A percentile compares a stretch with the other conserved stretches of the same genome.
Evolutionary conservation across 30 jellyfish, hydroid and myxozoan species (phyloP).

Genomic region (Turritopsis dohrnii): DNA sequence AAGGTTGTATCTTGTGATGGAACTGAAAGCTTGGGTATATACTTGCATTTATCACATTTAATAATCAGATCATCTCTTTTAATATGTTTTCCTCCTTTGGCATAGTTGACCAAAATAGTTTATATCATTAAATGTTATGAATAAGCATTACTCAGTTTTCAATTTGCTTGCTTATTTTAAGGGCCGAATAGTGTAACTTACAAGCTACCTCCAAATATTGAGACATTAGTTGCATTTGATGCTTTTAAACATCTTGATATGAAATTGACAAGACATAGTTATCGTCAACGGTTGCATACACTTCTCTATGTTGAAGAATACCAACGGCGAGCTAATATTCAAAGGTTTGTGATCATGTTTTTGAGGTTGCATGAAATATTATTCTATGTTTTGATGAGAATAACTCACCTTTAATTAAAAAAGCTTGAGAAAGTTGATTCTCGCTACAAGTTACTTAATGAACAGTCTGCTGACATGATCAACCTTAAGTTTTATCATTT

Average conservation of each 20-base stretch:
- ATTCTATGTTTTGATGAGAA: too few relatives aligned
- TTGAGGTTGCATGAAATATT: too few relatives aligned
- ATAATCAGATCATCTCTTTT: too few relatives aligned
- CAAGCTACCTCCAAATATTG: conserved; percentile 58
- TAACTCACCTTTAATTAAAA: too few relatives aligned
- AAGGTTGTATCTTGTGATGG: conserved; percentile 43
- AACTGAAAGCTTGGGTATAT: conserved; percentile 22
- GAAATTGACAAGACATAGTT: conserved; percentile 31
- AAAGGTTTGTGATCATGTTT: too few relatives aligned
- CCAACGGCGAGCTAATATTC: conserved; percentile 50
- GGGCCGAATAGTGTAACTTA: conserved; percentile 10
- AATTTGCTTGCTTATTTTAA: not conserved
- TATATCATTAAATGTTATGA: too few relatives aligned
- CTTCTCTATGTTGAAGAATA: conserved; percentile 56
- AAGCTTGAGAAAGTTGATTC: too few relatives aligned
- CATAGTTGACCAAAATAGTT: too few relatives aligned
- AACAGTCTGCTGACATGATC: not conserved
- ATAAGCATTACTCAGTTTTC: not conserved
- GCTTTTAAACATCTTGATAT: conserved; percentile 50
- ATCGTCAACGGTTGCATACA: conserved; percentile 48
- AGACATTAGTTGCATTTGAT: conserved; percentile 47
- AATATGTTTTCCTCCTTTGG: too few relatives aligned
- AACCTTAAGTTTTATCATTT: not conserved
- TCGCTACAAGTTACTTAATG: too few relatives aligned
- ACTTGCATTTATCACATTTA: not conserved